These are phyloP conservation scores for Phaethon lepturus DNA, from an alignment of 2,113 vertebrate genomes.

Conservation along the genomic window DNA sequence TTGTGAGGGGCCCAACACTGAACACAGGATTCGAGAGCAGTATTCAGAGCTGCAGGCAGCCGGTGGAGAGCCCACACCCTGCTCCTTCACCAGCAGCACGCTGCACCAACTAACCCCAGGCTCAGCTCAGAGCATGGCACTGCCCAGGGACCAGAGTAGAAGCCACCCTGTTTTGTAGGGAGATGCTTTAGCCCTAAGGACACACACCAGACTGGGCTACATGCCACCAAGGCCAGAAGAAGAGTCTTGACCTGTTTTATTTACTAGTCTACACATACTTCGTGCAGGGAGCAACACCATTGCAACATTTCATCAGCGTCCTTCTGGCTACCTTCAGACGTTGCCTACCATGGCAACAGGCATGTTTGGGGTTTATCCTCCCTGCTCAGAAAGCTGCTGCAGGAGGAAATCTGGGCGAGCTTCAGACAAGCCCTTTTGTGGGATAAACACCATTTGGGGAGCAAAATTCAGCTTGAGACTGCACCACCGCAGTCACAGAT, in stretches of 20 bases:
- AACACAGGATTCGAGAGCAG: no score
- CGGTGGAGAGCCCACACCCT: background rate
- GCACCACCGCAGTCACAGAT: rapidly evolving
- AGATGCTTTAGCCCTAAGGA: background rate
- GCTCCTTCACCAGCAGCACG: background rate
- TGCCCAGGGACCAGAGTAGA: background rate
- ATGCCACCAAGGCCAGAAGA: background rate
- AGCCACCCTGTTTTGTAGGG: background rate
- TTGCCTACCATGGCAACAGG: rapidly evolving
- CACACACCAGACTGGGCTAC: background rate
- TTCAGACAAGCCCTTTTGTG: background rate
- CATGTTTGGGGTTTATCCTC: background rate
- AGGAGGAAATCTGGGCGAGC: background rate
- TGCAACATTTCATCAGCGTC: rapidly evolving
- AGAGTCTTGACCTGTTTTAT: background rate
- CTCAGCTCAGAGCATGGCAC: background rate
- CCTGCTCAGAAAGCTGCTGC: background rate
- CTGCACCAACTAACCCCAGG: background rate
- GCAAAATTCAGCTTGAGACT: background rate
- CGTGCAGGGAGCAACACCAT: background rate
- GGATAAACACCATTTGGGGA: background rate
- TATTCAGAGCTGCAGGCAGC: background rate
- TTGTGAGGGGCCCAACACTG: no score
- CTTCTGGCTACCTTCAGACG: background rate
- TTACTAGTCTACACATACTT: background rate